Percentiles rank a stretch among this genome's conserved stretches.
Conservation (phyloP, 2,113 vertebrate species). For the Cololabis saira region DNA sequence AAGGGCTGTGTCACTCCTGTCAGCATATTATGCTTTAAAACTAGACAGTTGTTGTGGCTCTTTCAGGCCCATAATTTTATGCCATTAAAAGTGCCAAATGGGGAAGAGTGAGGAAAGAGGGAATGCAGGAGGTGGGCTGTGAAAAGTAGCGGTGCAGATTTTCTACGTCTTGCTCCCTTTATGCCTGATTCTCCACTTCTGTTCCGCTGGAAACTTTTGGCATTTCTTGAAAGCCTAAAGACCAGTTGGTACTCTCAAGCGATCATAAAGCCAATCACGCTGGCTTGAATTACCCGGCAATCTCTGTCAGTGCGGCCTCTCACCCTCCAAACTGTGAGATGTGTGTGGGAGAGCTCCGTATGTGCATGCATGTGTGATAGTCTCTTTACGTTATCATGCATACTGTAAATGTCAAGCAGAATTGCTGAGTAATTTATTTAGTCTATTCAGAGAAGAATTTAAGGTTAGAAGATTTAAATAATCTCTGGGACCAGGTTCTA, state of each 20-base stretch:
- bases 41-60: conserved; percentile 84
- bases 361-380: conserved; percentile 15
- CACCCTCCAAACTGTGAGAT: conserved; percentile 78
- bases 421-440: not conserved
- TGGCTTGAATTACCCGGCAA: conserved; percentile 92
- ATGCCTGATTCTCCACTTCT: conserved; percentile 86
- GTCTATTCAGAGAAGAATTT: not conserved
- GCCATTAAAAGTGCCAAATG: conserved; percentile 85
- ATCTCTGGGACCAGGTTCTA: conserved; percentile 32
- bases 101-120: conserved; percentile 60
- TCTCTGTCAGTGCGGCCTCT: conserved; percentile 90
- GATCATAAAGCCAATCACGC: conserved; percentile 98
- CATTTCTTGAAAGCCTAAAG: conserved; percentile 95
- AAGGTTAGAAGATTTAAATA: conserved; percentile 22
- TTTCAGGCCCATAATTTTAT: conserved; percentile 87
- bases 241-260: conserved; percentile 91
- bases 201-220: conserved; percentile 84
- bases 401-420: conserved; percentile 27
- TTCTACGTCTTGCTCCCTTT: conserved; percentile 75
- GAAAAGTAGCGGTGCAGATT: conserved; percentile 48
- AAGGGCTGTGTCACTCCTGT: conserved; percentile 81
- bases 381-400: conserved; percentile 42
- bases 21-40: conserved; percentile 88
- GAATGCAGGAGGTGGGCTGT: conserved; percentile 62
- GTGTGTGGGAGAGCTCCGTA: conserved; percentile 48